Conservation (phyloP, 2,113 vertebrate species). For the Speoplatyrhinus poulsoni region DNA sequence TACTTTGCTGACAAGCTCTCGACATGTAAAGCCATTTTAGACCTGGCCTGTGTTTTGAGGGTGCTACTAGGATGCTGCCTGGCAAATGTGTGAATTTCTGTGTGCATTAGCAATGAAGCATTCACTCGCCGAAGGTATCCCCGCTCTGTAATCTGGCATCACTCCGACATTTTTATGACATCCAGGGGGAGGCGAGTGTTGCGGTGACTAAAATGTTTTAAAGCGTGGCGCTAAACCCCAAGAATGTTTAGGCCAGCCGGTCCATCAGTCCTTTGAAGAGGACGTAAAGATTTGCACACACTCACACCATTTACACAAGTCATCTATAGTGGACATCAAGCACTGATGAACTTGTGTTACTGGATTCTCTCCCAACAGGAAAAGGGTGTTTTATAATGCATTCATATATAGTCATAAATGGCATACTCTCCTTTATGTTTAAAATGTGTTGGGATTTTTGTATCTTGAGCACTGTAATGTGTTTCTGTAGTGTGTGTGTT, state of each 20-base stretch:
- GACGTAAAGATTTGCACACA: background rate
- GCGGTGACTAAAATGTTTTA: conserved; percentile 37
- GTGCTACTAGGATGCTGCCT: background rate
- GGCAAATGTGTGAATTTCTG: no score
- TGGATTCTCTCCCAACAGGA: no score
- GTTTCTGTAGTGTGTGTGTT: background rate
- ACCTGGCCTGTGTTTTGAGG: no score
- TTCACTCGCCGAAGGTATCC: background rate
- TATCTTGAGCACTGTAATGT: background rate
- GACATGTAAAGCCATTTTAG: no score
- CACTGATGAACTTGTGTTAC: no score
- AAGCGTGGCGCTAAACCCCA: conserved; percentile 61
- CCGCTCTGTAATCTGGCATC: conserved; percentile 9
- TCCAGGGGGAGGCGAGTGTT: conserved; percentile 1
- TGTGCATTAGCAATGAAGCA: background rate
- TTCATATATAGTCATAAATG: no score
- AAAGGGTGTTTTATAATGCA: background rate
- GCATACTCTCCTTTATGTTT: no score
- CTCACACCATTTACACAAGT: background rate
- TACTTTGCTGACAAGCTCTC: no score
- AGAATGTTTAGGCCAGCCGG: conserved; percentile 56
- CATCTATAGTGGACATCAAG: no score
- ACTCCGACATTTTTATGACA: conserved; percentile 45
- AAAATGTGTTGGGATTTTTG: background rate
- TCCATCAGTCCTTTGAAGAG: conserved; percentile 31